Base-by-base conservation (phyloP, 1,140 invertebrate genomes). In the Drosophila nebulosa region DNA sequence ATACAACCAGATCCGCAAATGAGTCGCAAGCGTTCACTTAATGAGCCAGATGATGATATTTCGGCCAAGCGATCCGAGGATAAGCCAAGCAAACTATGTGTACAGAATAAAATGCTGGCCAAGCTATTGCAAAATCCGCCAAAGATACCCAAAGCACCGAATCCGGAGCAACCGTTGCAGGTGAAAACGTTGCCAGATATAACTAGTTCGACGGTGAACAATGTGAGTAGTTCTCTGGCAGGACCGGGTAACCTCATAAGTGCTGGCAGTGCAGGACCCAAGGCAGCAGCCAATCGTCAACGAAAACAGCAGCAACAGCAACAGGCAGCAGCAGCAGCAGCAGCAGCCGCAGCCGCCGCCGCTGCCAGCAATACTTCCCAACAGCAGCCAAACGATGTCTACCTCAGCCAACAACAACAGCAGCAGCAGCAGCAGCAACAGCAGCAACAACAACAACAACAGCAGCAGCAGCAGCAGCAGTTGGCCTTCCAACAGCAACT, bases 81-180 rank as follows among this genome's bases (percentile, higher is more conserved):
- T 52, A 93, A 93, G 56, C 93, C 94, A 73, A 96, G 95, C 75
- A 94, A 94, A 65, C 92, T 97, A 3, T 96, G 95, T 91, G 94
- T 96, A 90, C 96, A 95, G 80, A 98, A 98, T 92, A 95, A 96
- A 78, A 96, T 98, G 94, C 92, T 98, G 68, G 96, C 97, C 9
- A 95, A 95, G 50, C 91, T 98, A 61, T 91, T 98, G 78, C 96
- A 96, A 9, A 95, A 96, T 88, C 94, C 96, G 76, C 95, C 96
- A 56, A 94, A 95, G n/a, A 58, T 75, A 62, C 89, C 86, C 32
- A 88, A 89, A 64, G 94, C 94, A 35, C 94, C 95, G 53, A 94
- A 95, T 39, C 94, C 95, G 61, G 94, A 95, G 71, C 93, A 93
- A 57, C 93, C 95, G 65, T 93, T 95, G 67, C 92, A 93, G 18